Percentiles rank a stretch among this genome's conserved stretches.
phyloP scores from a whole-genome alignment of 2,888 invertebrate genomes.

The Linhomoeus sp. region DNA sequence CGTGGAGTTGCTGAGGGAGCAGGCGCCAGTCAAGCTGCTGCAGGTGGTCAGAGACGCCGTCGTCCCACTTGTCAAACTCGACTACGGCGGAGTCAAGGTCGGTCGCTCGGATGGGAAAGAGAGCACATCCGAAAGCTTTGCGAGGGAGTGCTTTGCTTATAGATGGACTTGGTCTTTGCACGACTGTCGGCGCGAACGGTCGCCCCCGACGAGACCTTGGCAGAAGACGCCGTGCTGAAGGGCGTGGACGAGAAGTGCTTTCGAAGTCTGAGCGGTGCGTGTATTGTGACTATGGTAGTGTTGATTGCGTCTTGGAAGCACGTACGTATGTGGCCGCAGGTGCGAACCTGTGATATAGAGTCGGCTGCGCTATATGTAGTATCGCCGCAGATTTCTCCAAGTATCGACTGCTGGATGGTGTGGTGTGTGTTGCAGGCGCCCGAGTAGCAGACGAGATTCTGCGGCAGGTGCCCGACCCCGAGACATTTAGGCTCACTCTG shows the following conservation, averaged over 20 bases:
- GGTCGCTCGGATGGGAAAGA: too few species aligned
- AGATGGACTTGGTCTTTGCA: slow-evolving; percentile 84
- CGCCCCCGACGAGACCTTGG: slow-evolving; percentile 68
- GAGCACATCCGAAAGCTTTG: too few species aligned
- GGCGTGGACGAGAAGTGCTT: slow-evolving; percentile 90
- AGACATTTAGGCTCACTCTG: slow-evolving; percentile 74
- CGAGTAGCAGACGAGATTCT: slow-evolving; percentile 96
- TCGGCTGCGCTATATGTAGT: too few species aligned
- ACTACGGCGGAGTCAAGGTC: slow-evolving; percentile 86
- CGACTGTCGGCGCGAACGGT: slow-evolving; percentile 68
- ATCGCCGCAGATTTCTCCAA: too few species aligned
- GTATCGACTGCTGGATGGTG: too few species aligned
- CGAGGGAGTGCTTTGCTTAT: slow-evolving; percentile 11
- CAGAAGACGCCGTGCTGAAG: slow-evolving; percentile 75
- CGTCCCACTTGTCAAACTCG: slow-evolving; percentile 98
- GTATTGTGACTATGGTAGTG: too few species aligned
- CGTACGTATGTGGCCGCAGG: too few species aligned
- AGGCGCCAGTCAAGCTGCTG: slow-evolving; percentile 34
- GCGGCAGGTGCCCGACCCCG: slow-evolving; percentile 75
- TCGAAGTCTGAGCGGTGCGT: slow-evolving; percentile 74
- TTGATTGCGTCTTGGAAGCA: too few species aligned
- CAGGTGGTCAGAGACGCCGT: slow-evolving; percentile 91
- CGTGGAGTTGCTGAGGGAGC: slow-evolving; percentile 64
- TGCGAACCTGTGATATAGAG: too few species aligned
- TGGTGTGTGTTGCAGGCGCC: slow-evolving; percentile 55